A percentile compares a stretch with the other conserved stretches of the same genome.
phyloP scores from a whole-genome alignment of 1,140 invertebrate species.

The Hermetia illucens region DNA sequence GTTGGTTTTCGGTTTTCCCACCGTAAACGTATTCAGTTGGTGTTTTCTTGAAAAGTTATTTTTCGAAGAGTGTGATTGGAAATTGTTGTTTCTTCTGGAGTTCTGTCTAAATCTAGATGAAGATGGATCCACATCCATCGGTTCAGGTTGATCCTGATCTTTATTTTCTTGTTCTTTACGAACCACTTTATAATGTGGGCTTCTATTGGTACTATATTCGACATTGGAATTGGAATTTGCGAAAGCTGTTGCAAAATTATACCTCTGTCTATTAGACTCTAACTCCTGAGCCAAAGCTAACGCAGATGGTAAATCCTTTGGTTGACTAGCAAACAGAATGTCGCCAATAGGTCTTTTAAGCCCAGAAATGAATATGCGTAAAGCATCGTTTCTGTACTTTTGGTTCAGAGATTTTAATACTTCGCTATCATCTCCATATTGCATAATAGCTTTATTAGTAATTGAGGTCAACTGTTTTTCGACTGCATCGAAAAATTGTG shows the following conservation, averaged over 20 bases:
- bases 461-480: slow-evolving; percentile 3
- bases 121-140: too few relatives aligned
- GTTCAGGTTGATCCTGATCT: too few relatives aligned
- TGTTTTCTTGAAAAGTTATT: too few relatives aligned
- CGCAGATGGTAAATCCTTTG: slow-evolving; percentile 8
- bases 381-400: slow-evolving; percentile 6
- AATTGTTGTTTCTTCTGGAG: too few relatives aligned
- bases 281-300: slow-evolving; percentile 8
- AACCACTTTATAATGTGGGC: too few relatives aligned
- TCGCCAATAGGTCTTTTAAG: not conserved
- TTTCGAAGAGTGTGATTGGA: too few relatives aligned
- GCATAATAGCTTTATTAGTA: slow-evolving; percentile 5
- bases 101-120: too few relatives aligned
- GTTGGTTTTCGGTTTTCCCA: too few relatives aligned
- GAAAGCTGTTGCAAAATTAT: slow-evolving; percentile 5
- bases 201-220: too few relatives aligned
- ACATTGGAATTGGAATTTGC: not conserved
- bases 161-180: too few relatives aligned
- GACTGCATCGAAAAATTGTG: slow-evolving; percentile 2
- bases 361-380: slow-evolving; percentile 6
- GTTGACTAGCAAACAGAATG: slow-evolving; percentile 5
- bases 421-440: not conserved
- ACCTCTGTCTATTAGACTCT: slow-evolving; percentile 7
- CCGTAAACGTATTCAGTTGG: too few relatives aligned
- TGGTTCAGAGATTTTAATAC: slow-evolving; percentile 2